Percentiles rank a stretch among this genome's conserved stretches.
These are phyloP conservation scores for Rhinogobio ventralis DNA, from an alignment of 2,797 vertebrate genomes.

Conservation along the genomic window DNA sequence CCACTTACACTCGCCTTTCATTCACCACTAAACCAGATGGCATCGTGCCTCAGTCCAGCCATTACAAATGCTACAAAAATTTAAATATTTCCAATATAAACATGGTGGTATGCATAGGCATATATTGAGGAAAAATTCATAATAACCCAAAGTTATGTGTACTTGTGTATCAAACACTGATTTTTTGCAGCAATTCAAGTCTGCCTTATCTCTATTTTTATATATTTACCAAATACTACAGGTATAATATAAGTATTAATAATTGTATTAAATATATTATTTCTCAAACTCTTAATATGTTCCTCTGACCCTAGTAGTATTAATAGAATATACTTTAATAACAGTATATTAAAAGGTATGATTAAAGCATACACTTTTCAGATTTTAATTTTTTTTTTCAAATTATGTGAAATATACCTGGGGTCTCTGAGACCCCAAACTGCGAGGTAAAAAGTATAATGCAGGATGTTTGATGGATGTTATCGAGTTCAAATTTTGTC, in stretches of 20 bases:
- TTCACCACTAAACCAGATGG: constrained; percentile 86
- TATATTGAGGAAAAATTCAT: neutral
- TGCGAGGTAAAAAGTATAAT: neutral
- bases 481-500: neutral
- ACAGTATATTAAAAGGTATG: neutral
- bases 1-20: constrained; percentile 76
- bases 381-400: too few species aligned
- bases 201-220: neutral
- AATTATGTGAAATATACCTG: neutral
- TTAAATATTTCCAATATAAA: neutral
- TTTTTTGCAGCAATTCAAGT: neutral
- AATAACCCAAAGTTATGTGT: neutral
- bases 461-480: neutral
- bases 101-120: neutral
- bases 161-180: neutral
- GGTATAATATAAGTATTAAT: too few species aligned
- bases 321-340: neutral
- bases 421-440: neutral
- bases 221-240: neutral
- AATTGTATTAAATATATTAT: neutral
- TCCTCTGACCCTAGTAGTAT: neutral
- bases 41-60: constrained; percentile 77
- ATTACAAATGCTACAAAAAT: constrained; percentile 64
- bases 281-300: neutral
- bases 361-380: neutral